Evolutionary conservation across 2,797 vertebrate species (phyloP), one percentile per base, ranked within the genome.

Genomic region (Tauraco hartlaubi): DNA sequence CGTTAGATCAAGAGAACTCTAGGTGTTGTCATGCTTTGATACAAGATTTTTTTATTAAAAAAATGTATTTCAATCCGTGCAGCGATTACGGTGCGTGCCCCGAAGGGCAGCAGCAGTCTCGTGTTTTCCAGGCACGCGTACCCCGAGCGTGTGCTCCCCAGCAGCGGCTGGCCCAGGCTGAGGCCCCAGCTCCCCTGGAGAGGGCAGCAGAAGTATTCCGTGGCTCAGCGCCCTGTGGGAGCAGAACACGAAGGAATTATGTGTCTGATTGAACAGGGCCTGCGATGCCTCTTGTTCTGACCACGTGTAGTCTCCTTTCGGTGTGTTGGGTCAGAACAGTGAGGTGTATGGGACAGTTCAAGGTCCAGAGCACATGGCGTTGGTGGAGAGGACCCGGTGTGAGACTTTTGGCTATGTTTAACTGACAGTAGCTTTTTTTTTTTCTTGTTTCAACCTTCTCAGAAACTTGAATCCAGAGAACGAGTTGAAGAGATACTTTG

Each of bases 391-490:
- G 43, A 9, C 6, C 0, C 1, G 29, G 11, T 11, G 3, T 39
- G 17, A n/a, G 69, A 15, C 22, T 46, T 76, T 2, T 9, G n/a
- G 26, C n/a, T 29, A 0, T 19, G 4, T 67, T 80, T 75, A 43
- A 59, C 54, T 93, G 28, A 77, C 12, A 1, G 31, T 31, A 43
- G 12, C 17, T 85, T 93, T 91, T 84, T 93, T 91, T 84, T 25
- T 92, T 79, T 63, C 84, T 68, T 49, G 29, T 91, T 94, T 90
- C 37, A 26, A 37, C 21, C 74, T 91, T 74, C 89, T 75, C 81
- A 99, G 99, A 94, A 99, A 99, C 98, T 97, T 99, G 96, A 99
- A 99, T 97, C 98, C 99, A 83, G 99, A 99, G 95, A 99, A 99
- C 0, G 99, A 99, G 96, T 97, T 99, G 95, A 99, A 99, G 97